Percentiles rank a stretch among this genome's conserved stretches.
Conservation (phyloP, 2,797 vertebrate genomes). For the Dipus sagitta region DNA sequence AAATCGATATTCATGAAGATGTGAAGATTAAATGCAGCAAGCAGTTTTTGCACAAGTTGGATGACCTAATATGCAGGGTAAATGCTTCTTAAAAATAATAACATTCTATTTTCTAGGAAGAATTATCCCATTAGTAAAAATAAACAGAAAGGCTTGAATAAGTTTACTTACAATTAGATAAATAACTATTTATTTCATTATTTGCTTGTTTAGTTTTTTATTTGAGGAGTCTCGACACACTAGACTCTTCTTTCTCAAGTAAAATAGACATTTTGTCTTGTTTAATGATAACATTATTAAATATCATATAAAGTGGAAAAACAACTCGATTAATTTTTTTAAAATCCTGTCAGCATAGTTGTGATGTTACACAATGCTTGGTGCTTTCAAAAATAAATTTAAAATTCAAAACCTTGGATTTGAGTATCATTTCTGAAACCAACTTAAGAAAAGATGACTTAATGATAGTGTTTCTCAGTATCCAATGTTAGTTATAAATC, state of each 20-base stretch:
- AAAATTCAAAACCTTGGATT: background rate
- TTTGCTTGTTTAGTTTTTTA: background rate
- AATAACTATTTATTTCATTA: slow-evolving; percentile 16
- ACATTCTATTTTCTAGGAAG: slow-evolving; percentile 26
- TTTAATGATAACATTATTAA: background rate
- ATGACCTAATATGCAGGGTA: slow-evolving; percentile 93
- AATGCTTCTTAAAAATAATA: slow-evolving; percentile 64
- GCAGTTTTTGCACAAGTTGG: slow-evolving; percentile 93
- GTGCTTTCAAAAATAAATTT: slow-evolving; percentile 54
- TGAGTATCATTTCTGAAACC: slow-evolving; percentile 32
- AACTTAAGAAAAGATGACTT: slow-evolving; percentile 50
- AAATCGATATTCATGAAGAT: slow-evolving; percentile 85
- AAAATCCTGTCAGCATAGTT: background rate
- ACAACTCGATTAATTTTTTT: slow-evolving; percentile 17
- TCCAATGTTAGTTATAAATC: slow-evolving; percentile 22
- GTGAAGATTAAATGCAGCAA: slow-evolving; percentile 91
- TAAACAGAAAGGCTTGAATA: slow-evolving; percentile 7
- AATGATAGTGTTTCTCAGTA: background rate
- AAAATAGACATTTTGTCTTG: slow-evolving; percentile 29
- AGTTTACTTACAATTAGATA: background rate
- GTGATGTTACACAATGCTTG: background rate
- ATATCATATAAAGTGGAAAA: background rate
- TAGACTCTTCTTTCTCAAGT: slow-evolving; percentile 45
- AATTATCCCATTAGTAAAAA: slow-evolving; percentile 30
- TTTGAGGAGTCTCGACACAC: background rate